Evolutionary conservation across 2,797 vertebrate species (phyloP).

Genomic region (Balearica regulorum): DNA sequence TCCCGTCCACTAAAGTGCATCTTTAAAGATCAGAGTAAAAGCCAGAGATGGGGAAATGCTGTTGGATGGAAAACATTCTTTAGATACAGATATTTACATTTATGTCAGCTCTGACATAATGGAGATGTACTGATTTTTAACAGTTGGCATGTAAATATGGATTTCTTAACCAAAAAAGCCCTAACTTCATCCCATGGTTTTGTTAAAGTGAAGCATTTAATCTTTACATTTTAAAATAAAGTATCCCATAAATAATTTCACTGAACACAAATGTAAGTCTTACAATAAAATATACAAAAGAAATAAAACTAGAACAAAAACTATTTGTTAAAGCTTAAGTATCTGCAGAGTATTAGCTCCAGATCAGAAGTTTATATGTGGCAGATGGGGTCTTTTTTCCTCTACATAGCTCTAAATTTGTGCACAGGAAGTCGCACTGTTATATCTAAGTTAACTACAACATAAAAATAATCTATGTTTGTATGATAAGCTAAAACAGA

Average conservation of each 20-base stretch:
- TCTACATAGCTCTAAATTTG: not conserved
- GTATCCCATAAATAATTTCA: not conserved
- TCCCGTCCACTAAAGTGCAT: not conserved
- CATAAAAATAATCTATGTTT: not conserved
- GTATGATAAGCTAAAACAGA: not conserved
- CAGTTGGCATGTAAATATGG: not conserved
- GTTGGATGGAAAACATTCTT: not conserved
- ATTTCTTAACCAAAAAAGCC: not conserved
- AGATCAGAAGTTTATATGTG: not conserved
- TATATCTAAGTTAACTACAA: not conserved
- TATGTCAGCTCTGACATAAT: not conserved
- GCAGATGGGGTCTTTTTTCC: slow-evolving; percentile 55
- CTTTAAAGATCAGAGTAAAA: not conserved
- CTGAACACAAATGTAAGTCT: not conserved
- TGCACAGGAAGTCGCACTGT: not conserved
- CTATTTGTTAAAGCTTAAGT: not conserved
- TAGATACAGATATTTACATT: not conserved
- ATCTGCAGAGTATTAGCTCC: not conserved
- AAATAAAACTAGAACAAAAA: not conserved
- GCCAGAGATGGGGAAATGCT: not conserved
- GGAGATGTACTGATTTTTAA: too few relatives aligned
- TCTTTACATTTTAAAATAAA: not conserved
- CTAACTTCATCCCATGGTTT: not conserved
- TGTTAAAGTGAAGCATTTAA: not conserved
- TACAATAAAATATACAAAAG: not conserved